A percentile compares a stretch with the other conserved stretches of the same genome.
phyloP scores from a whole-genome alignment of 2,797 vertebrate genomes.

The Scolopax rusticola region DNA sequence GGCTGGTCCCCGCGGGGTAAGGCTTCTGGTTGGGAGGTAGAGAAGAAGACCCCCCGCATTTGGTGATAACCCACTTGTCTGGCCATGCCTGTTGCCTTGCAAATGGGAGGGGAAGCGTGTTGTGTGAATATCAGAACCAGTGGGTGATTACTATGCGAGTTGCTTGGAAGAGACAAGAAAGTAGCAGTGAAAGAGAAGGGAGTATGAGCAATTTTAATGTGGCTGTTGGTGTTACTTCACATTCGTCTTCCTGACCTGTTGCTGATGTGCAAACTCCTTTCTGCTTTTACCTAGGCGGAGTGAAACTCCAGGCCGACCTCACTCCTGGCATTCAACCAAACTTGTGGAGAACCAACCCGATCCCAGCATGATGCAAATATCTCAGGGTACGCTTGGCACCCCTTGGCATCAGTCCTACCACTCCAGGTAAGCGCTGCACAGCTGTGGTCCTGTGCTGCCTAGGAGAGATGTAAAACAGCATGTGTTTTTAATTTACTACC shows the following conservation, averaged over 20 bases:
- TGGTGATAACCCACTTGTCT: background rate
- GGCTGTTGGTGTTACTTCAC: background rate
- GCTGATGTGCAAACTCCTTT: background rate
- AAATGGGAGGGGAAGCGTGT: fast-evolving
- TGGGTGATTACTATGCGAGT: fast-evolving
- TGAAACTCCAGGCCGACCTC: conserved; percentile 86
- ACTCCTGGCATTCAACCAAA: conserved; percentile 95
- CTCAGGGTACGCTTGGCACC: conserved; percentile 85
- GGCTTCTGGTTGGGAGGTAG: background rate
- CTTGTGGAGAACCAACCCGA: conserved; percentile 81
- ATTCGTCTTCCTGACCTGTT: background rate
- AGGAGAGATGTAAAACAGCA: background rate
- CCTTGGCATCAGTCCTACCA: conserved; percentile 91
- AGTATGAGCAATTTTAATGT: background rate
- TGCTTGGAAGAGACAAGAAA: background rate
- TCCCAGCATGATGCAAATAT: conserved; percentile 91
- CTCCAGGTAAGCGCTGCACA: conserved; percentile 84
- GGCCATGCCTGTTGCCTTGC: background rate
- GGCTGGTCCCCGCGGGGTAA: fast-evolving
- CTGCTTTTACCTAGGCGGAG: conserved; percentile 80
- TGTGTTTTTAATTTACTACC: fast-evolving
- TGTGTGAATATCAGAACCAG: background rate
- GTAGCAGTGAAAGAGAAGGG: background rate
- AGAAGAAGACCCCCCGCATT: background rate
- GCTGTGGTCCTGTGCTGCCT: background rate